Base-by-base conservation (phyloP, 2,888 invertebrate species). In the Leptopterna dolabrata region DNA sequence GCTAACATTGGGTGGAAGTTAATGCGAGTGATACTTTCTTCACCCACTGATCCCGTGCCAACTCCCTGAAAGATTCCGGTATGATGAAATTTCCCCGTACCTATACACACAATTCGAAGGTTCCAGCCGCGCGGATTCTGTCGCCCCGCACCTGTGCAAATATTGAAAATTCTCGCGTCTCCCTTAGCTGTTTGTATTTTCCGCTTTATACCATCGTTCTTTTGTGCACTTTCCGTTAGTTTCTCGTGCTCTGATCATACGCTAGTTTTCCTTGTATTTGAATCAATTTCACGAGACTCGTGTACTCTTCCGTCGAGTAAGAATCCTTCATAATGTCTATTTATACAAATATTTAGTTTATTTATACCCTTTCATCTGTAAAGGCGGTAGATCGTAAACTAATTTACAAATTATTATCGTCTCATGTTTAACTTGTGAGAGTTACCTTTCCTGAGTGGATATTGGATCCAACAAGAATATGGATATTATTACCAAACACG, bases 141-240 rank as follows among this genome's bases (percentile, higher is more conserved):
- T 70, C 70, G 73, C 73, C 36, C 36, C 45, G 27, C 78, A 78
- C 78, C 78, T 78, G 78, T 41, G 43, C 78, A 78, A 78, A 78
- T 78, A 78, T 78, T 78, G 78, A 45, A 45, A 78, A 29, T 78
- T 78, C 36, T 45, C 78, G 14, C 45, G 78, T 78, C 78, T 43
- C 41, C 43, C n/a, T 45, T 27, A 45, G 13, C 73, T 14, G 36
- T 76, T 36, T 36, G 73, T 41, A n/a, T 76, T 76, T 76, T 41
- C 73, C 73, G 30, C 41, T 76, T 63, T 27, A 63, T 27, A 63
- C 24, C 63, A 27, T 63, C 9, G 24, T 24, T n/a, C 16, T 51
- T 51, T 14, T 51, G 51, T 16, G 16, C n/a, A 4, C 51, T 51
- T 51, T 51, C 51, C n/a, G 51, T 51, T 51, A 51, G 51, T 51